A percentile compares a stretch with the other conserved stretches of the same genome.
phyloP scores from a whole-genome alignment of 2,888 invertebrate genomes.

The Biston stratarius region DNA sequence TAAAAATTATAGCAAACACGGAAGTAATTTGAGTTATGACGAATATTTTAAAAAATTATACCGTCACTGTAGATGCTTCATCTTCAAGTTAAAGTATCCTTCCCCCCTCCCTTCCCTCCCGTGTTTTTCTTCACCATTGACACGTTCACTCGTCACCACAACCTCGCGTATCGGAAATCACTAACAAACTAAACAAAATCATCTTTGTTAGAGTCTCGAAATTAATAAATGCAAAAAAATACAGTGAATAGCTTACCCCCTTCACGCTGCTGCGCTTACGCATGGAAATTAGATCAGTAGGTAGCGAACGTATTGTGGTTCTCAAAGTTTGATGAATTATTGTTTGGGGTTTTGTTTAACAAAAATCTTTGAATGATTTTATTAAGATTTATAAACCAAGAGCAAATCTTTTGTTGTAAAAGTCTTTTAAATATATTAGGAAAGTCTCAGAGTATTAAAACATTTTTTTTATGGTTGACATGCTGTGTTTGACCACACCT shows the following conservation, averaged over 20 bases:
- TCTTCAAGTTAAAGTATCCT: no score
- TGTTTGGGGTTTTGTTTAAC: no score
- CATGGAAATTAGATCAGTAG: slow-evolving; percentile 87
- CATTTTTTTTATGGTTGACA: no score
- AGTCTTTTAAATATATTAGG: no score
- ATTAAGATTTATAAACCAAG: no score
- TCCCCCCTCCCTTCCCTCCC: background rate
- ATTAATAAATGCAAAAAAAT: slow-evolving; percentile 83
- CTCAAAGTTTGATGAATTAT: slow-evolving; percentile 61
- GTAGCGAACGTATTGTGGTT: slow-evolving; percentile 65
- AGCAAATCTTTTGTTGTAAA: no score
- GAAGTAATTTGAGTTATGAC: no score
- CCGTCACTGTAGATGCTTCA: no score
- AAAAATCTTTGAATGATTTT: background rate
- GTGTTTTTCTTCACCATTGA: slow-evolving; percentile 4
- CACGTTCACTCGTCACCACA: slow-evolving; percentile 38
- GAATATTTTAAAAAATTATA: no score
- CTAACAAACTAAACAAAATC: slow-evolving; percentile 81
- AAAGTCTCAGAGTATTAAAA: no score
- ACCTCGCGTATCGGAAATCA: slow-evolving; percentile 69
- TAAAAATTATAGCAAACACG: no score
- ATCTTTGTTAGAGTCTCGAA: slow-evolving; percentile 69
- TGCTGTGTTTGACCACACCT: no score
- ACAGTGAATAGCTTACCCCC: slow-evolving; percentile 82
- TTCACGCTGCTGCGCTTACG: slow-evolving; percentile 75